Evolutionary conservation across 2,113 vertebrate genomes (phyloP).

Genomic region (Semnornis frantzii): DNA sequence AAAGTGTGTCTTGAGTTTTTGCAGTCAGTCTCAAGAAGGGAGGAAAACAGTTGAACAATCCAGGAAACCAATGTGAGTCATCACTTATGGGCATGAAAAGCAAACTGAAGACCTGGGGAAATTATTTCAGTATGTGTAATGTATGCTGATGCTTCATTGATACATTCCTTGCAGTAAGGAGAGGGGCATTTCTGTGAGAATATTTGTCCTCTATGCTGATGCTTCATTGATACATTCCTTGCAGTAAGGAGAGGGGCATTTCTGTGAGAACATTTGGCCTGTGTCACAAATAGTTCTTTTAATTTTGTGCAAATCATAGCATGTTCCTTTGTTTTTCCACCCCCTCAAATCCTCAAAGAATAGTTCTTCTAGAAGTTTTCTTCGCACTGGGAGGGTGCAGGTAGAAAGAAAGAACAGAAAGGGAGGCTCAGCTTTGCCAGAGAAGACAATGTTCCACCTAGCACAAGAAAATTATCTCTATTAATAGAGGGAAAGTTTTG

Average conservation of each 20-base stretch:
- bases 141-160: too few relatives aligned
- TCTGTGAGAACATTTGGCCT: background rate
- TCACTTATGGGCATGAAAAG: background rate
- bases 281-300: conserved; percentile 2
- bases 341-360: conserved; percentile 17
- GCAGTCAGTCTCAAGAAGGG: background rate
- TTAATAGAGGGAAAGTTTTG: conserved; percentile 3
- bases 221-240: background rate
- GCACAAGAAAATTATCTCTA: background rate
- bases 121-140: background rate
- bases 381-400: background rate
- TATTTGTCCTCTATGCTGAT: too few relatives aligned
- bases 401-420: conserved; percentile 9
- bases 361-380: background rate
- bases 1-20: background rate
- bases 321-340: background rate
- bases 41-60: background rate
- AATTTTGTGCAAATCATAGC: conserved; percentile 11
- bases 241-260: background rate
- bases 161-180: too few relatives aligned
- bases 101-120: background rate
- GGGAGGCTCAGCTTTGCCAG: background rate
- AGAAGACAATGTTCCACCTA: conserved; percentile 17
- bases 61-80: background rate
- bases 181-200: too few relatives aligned